Evolutionary conservation across 92 coral and sea anemone genomes (phyloP).

Genomic region (Epizoanthus rinbou): DNA sequence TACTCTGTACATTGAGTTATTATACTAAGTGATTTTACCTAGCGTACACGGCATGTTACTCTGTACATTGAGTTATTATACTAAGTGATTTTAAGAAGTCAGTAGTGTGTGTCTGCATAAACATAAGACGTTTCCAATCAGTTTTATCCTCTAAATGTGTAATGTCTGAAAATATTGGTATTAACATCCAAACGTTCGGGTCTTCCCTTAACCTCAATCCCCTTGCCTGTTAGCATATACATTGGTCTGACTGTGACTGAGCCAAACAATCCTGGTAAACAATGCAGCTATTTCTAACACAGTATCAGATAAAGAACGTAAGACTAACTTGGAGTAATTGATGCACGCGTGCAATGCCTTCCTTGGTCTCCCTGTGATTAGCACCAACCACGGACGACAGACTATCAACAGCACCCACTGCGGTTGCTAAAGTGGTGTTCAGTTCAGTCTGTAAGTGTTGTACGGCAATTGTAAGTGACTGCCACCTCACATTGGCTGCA

Average conservation of each 20-base stretch:
- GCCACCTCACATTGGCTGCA: conserved; percentile 54
- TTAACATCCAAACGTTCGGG: background rate
- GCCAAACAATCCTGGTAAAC: background rate
- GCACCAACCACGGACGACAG: background rate
- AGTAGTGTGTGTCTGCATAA: too few relatives aligned
- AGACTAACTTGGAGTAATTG: conserved; percentile 16
- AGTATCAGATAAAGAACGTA: background rate
- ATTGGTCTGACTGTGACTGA: too few relatives aligned
- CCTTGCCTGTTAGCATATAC: too few relatives aligned
- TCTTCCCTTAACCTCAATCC: too few relatives aligned
- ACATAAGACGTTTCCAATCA: too few relatives aligned
- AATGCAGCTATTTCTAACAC: background rate
- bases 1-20: too few relatives aligned
- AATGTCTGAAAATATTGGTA: background rate
- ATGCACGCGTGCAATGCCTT: conserved; percentile 3
- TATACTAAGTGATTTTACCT: too few relatives aligned
- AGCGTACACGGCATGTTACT: too few relatives aligned
- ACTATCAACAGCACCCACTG: background rate
- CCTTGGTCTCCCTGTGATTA: conserved; percentile 24
- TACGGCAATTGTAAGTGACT: conserved; percentile 28
- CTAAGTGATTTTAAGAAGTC: too few relatives aligned
- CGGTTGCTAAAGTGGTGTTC: conserved; percentile 9
- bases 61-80: too few relatives aligned
- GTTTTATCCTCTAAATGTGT: too few relatives aligned
- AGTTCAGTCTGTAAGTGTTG: conserved; percentile 36